Base-by-base conservation (phyloP, 1,140 invertebrate genomes). In the Drosophila melanica region DNA sequence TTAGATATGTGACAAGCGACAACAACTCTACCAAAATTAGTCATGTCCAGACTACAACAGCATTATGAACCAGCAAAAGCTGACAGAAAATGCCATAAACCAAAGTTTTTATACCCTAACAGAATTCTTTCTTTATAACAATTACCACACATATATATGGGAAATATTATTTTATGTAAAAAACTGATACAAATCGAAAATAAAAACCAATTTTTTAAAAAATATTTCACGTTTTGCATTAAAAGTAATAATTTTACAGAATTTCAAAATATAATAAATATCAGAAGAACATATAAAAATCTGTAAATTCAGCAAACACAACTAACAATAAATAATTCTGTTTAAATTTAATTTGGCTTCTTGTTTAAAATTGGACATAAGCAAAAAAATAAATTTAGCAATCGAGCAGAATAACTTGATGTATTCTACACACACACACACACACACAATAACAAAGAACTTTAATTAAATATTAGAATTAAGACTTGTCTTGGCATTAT, bases 21-120 rank as follows among this genome's bases (percentile, higher is more conserved):
- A 63, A 63, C 42, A 57, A 41, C 55, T 63, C 57, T 68, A 68
- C 67, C 68, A 75, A 78, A 77, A 77, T 71, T 79, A 67, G 79
- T 65, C 79, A 82, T 73, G 71, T 70, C 71, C 67, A 47, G 59
- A 62, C 65, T 75, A 69, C 59, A 70, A 44, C 45, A 75, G 60
- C 68, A 57, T 68, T 77, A 53, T 47, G 27, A 42, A 50, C 23
- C 27, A 54, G 18, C 33, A 41, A 23, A 35, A 35, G 33, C 9
- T 9, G 33, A 23, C 12, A 14, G 45, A 18, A 37, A 47, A 20
- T n/a, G n/a, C 10, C 27, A 10, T 1, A 9, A 45, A 16, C 1
- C 18, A 30, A 51, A 12, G 7, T 10, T 12, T 11, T 3, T 14
- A 50, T 41, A 16, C 55, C 41, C 54, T 67, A 18, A 48, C 14